Conservation (phyloP, 2,797 vertebrate genomes). For the Argya squamiceps region DNA sequence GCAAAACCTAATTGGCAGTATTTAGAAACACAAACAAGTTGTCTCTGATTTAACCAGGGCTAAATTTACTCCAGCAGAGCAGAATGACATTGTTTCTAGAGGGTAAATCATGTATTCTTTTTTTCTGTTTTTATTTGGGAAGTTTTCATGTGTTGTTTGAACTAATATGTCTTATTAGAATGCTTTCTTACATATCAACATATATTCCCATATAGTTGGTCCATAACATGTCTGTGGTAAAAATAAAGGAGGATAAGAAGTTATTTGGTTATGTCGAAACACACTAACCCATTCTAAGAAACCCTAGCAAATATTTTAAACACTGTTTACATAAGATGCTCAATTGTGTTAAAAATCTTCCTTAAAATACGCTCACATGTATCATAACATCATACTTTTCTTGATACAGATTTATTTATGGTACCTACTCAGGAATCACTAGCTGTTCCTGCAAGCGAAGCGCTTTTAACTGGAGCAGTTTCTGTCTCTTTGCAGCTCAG, state of each 20-base stretch:
- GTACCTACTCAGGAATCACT: conserved; percentile 17
- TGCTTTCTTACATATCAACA: not conserved
- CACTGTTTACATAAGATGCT: conserved; percentile 28
- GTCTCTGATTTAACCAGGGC: not conserved
- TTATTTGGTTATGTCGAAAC: not conserved
- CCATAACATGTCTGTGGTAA: not conserved
- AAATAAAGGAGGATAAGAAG: not conserved
- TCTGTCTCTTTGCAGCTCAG: not conserved
- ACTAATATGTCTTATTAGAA: not conserved
- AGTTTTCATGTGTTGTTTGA: not conserved
- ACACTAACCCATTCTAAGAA: conserved; percentile 5
- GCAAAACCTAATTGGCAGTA: not conserved
- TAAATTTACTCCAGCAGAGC: not conserved
- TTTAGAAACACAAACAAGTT: not conserved
- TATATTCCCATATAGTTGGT: not conserved
- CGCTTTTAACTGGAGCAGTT: conserved; percentile 39
- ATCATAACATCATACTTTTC: conserved; percentile 21
- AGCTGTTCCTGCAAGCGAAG: conserved; percentile 32
- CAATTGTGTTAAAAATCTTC: not conserved
- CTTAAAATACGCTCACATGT: not conserved
- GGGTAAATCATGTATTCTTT: not conserved
- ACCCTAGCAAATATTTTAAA: conserved; percentile 5
- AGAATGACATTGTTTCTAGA: not conserved
- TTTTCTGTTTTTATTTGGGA: not conserved
- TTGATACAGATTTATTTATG: conserved; percentile 43